Conservation (phyloP, 1,140 invertebrate genomes). For the Ectropis grisescens region DNA sequence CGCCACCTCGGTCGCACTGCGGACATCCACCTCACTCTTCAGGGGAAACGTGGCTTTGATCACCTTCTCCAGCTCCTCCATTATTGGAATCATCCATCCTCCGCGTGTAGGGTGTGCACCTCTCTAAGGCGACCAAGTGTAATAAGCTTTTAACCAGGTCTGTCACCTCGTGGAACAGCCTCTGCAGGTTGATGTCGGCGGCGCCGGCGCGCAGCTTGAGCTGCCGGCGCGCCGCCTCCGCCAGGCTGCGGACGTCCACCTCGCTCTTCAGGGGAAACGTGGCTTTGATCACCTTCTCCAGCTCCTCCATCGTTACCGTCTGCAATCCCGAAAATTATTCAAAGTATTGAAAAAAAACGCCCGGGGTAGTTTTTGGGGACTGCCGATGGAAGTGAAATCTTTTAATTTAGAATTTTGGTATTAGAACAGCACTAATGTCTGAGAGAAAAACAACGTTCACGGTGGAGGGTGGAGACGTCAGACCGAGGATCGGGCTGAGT, state of each 20-base stretch:
- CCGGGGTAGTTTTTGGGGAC: too few species aligned
- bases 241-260: conserved; percentile 61
- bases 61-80: conserved; percentile 56
- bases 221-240: conserved; percentile 54
- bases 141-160: too few species aligned
- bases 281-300: conserved; percentile 44
- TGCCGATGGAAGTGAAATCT: too few species aligned
- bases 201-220: conserved; percentile 57
- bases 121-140: too few species aligned
- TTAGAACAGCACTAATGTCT: too few species aligned
- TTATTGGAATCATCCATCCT: too few species aligned
- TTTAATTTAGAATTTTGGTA: too few species aligned
- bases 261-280: conserved; percentile 61
- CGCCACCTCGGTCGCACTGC: conserved; percentile 52
- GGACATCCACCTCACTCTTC: conserved; percentile 65
- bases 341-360: too few species aligned
- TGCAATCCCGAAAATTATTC: conserved; percentile 23
- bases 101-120: too few species aligned
- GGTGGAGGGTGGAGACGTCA: too few species aligned
- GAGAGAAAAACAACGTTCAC: too few species aligned
- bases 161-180: conserved; percentile 54
- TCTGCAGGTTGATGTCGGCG: conserved; percentile 51
- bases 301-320: conserved; percentile 52
- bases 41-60: conserved; percentile 45
- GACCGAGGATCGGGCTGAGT: too few species aligned